These are phyloP conservation scores for Ectemnius cavifrons DNA, from an alignment of 2,888 invertebrate genomes.

Conservation along the genomic window DNA sequence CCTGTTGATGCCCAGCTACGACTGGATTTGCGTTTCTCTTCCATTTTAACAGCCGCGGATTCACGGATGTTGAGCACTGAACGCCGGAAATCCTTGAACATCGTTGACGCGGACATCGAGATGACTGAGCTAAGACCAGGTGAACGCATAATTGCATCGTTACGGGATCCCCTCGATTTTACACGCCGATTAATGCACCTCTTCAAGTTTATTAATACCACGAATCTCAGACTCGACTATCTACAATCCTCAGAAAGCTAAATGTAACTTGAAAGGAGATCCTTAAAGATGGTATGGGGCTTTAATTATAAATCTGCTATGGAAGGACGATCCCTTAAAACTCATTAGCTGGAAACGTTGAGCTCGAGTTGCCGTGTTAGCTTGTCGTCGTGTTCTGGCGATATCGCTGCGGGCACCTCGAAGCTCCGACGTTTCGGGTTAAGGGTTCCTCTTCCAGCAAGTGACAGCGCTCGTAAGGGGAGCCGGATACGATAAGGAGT, in stretches of 20 bases:
- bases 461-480: constrained; percentile 58
- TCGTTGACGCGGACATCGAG: constrained; percentile 51
- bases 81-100: constrained; percentile 56
- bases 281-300: neutral
- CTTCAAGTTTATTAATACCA: constrained; percentile 7
- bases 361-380: no score
- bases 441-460: constrained; percentile 37
- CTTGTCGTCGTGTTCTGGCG: no score
- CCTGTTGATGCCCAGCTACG: no score
- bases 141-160: constrained; percentile 50
- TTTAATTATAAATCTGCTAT: no score
- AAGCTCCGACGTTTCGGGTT: neutral
- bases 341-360: no score
- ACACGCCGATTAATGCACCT: constrained; percentile 28
- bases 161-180: constrained; percentile 37
- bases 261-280: no score
- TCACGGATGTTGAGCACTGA: constrained; percentile 54
- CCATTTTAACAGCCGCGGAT: constrained; percentile 36
- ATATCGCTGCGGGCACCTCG: neutral
- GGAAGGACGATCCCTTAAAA: no score
- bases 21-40: no score
- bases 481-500: constrained; percentile 74
- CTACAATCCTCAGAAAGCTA: no score
- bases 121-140: constrained; percentile 46
- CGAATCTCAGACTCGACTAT: no score